phyloP scores from a whole-genome alignment of 2,888 invertebrate species.

The Euzetes globulus region DNA sequence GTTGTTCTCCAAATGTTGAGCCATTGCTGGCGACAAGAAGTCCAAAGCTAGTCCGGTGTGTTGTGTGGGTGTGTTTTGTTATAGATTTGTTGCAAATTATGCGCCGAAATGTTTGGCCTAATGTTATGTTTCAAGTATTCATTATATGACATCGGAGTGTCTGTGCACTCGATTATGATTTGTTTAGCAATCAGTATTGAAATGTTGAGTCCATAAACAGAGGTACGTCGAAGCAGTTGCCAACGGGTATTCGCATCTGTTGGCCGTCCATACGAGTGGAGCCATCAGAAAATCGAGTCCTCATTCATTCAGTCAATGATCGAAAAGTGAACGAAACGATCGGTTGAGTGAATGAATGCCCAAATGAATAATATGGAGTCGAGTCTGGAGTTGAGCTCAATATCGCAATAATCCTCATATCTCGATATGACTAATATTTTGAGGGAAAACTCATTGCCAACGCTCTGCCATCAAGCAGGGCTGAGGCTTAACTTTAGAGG shows the following conservation, averaged over 20 bases:
- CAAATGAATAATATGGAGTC: slow-evolving; percentile 4
- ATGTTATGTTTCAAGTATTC: background rate
- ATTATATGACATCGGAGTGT: background rate
- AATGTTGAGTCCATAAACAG: background rate
- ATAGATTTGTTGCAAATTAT: slow-evolving; percentile 17
- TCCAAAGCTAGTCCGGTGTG: slow-evolving; percentile 5
- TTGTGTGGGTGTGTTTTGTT: slow-evolving; percentile 17
- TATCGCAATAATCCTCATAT: slow-evolving; percentile 7
- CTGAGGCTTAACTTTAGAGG: slow-evolving; percentile 20
- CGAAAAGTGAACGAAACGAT: background rate
- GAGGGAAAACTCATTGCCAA: slow-evolving; percentile 7
- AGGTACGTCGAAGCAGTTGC: background rate
- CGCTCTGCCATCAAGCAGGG: background rate
- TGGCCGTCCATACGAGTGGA: background rate
- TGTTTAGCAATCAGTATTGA: background rate
- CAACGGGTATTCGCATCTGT: background rate
- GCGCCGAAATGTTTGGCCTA: background rate
- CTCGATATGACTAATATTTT: slow-evolving; percentile 23
- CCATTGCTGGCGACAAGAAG: background rate
- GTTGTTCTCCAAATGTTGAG: background rate
- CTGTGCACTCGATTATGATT: background rate
- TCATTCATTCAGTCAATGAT: background rate
- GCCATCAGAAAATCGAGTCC: background rate
- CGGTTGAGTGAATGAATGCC: background rate
- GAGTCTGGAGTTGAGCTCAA: background rate